Conservation (phyloP, 2,888 invertebrate species). For the Oxycera nigricornis region DNA sequence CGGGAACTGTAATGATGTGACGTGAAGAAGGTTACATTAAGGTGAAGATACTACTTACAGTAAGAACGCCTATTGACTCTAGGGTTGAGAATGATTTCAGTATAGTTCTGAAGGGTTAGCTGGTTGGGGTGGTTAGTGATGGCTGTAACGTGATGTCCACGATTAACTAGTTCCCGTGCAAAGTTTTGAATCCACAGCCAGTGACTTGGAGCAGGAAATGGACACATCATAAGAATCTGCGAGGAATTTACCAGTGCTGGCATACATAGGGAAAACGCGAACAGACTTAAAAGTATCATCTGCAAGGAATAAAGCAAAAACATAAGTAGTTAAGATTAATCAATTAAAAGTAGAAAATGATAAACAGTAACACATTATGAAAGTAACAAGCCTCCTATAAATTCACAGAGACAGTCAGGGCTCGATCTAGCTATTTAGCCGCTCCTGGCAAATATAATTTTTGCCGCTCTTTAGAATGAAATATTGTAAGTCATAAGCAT, state of each 20-base stretch:
- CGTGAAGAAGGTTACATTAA: background rate
- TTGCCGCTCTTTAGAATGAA: no score
- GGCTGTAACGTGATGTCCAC: constrained; percentile 62
- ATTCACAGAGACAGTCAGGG: no score
- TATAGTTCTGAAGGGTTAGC: constrained; percentile 60
- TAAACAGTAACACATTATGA: background rate
- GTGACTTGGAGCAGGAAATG: constrained; percentile 61
- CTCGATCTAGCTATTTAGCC: no score
- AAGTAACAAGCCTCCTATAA: no score
- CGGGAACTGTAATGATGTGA: constrained; percentile 53
- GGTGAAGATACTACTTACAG: constrained; percentile 53
- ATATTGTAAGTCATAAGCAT: no score
- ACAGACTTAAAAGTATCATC: background rate
- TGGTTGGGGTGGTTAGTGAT: constrained; percentile 58
- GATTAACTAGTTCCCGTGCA: constrained; percentile 54
- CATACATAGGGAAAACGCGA: background rate
- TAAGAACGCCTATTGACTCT: constrained; percentile 57
- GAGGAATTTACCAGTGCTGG: no score
- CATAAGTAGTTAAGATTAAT: background rate
- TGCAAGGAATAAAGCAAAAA: background rate
- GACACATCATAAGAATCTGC: constrained; percentile 59
- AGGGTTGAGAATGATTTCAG: constrained; percentile 59
- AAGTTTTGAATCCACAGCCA: constrained; percentile 62
- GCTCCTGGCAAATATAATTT: no score
- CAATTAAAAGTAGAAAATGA: background rate